A percentile compares a stretch with the other conserved stretches of the same genome.
Evolutionary conservation across 2,797 vertebrate species (phyloP).

Genomic region (Odontamblyopus rebecca): DNA sequence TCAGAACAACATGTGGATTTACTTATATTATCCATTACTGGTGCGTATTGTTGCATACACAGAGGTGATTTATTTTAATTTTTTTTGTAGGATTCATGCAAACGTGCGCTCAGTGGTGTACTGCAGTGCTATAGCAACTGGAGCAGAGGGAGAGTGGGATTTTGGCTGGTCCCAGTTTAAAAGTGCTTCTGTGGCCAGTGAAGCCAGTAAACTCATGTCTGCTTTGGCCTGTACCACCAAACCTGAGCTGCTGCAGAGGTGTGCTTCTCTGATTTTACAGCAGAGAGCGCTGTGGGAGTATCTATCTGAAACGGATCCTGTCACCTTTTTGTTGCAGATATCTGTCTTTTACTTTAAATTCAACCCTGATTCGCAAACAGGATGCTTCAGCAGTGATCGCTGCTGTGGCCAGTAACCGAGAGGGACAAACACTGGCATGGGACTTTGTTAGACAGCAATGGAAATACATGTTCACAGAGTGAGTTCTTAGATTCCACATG

Average conservation of each 20-base stretch:
- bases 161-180: slow-evolving; percentile 83
- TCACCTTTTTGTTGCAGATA: slow-evolving; percentile 63
- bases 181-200: slow-evolving; percentile 71
- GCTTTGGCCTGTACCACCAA: slow-evolving; percentile 82
- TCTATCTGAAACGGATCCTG: not conserved
- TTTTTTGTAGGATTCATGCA: slow-evolving; percentile 75
- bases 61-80: not conserved
- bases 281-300: not conserved
- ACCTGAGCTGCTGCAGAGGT: slow-evolving; percentile 80
- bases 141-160: slow-evolving; percentile 77
- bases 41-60: not conserved
- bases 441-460: slow-evolving; percentile 85
- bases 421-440: slow-evolving; percentile 84
- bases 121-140: slow-evolving; percentile 84
- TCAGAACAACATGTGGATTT: slow-evolving; percentile 64
- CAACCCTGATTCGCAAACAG: slow-evolving; percentile 85
- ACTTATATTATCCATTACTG: not conserved
- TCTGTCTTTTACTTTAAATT: slow-evolving; percentile 79
- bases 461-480: slow-evolving; percentile 82
- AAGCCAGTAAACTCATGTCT: slow-evolving; percentile 82
- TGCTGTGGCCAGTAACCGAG: slow-evolving; percentile 78
- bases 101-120: slow-evolving; percentile 87
- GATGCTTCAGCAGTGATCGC: slow-evolving; percentile 84
- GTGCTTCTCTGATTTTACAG: slow-evolving; percentile 52
- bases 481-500: slow-evolving; percentile 52